phyloP scores from a whole-genome alignment of 1,140 invertebrate species.

The Atta cephalotes region DNA sequence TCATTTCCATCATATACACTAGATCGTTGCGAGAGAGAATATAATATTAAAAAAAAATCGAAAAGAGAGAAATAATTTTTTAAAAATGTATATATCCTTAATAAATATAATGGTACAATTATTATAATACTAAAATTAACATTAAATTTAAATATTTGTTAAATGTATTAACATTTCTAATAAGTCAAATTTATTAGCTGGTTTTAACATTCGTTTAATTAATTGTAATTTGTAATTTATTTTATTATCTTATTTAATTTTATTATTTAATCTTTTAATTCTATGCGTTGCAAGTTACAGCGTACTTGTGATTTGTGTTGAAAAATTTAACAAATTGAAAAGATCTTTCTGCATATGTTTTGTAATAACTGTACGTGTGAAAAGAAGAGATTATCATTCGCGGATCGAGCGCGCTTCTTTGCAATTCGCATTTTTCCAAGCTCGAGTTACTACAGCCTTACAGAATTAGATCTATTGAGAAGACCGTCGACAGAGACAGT shows the following conservation, averaged over 20 bases:
- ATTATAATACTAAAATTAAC: background rate
- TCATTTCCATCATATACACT: background rate
- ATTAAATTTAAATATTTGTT: background rate
- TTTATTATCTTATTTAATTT: constrained; percentile 2
- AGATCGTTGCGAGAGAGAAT: background rate
- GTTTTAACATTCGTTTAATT: background rate
- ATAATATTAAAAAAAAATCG: background rate
- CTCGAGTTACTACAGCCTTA: constrained; percentile 14
- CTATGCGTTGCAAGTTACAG: background rate
- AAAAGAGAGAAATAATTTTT: background rate
- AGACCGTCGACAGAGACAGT: background rate
- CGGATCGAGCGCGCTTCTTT: background rate
- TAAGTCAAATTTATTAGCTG: background rate
- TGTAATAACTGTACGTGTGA: background rate
- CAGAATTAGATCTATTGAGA: constrained; percentile 33
- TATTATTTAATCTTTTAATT: background rate
- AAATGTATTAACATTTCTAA: background rate
- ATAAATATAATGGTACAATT: background rate
- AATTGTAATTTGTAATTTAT: constrained; percentile 6
- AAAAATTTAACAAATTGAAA: background rate
- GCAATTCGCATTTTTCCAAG: constrained; percentile 23
- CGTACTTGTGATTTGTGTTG: background rate
- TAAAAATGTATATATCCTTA: background rate
- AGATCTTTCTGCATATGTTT: background rate
- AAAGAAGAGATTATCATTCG: constrained; percentile 18